Evolutionary conservation across 2,113 vertebrate genomes (phyloP).

Genomic region (Gobius niger): DNA sequence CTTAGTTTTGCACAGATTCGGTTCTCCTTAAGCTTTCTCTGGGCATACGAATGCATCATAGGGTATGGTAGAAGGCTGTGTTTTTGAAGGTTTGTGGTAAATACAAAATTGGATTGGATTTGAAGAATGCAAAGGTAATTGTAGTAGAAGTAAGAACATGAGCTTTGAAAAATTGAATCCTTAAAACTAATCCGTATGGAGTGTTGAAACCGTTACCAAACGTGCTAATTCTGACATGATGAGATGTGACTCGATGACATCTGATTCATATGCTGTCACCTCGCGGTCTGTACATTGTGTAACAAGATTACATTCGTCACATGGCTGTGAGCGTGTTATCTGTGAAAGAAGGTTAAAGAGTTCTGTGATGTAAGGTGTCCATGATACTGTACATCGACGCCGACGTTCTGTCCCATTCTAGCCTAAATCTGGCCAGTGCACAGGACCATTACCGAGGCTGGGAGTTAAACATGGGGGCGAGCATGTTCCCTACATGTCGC

Average conservation of each 20-base stretch:
- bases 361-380: not conserved
- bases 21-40: conserved; percentile 40
- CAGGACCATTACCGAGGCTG: not conserved
- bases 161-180: too few relatives aligned
- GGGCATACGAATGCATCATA: conserved; percentile 1
- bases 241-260: not conserved
- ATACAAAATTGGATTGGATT: too few relatives aligned
- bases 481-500: too few relatives aligned
- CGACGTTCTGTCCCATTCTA: not conserved
- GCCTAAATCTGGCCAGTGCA: not conserved
- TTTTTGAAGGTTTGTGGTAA: too few relatives aligned
- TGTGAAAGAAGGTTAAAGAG: not conserved
- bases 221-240: not conserved
- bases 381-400: not conserved
- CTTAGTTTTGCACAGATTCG: conserved; percentile 13
- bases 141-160: too few relatives aligned
- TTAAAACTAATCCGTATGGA: not conserved
- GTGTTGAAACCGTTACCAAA: not conserved
- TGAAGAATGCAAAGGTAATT: too few relatives aligned
- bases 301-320: not conserved
- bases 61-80: too few relatives aligned
- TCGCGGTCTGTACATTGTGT: not conserved
- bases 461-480: not conserved
- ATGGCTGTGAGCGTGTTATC: not conserved
- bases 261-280: not conserved